phyloP scores from a whole-genome alignment of 2,113 vertebrate genomes.

The Ailuropoda melanoleuca region DNA sequence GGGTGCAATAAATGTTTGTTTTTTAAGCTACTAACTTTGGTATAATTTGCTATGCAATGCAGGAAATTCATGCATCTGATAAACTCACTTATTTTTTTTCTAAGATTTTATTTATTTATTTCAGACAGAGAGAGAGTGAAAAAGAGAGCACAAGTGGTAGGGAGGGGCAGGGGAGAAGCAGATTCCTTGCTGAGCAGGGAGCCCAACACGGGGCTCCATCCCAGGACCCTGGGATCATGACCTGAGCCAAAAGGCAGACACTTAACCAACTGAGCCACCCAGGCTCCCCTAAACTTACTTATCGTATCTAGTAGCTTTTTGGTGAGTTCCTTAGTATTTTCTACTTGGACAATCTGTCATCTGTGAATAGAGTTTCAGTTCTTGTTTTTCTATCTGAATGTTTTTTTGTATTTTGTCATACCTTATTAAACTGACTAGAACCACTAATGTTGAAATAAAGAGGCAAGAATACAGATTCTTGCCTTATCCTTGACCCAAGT shows the following conservation, averaged over 20 bases:
- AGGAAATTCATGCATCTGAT: not conserved
- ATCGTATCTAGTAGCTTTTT: not conserved
- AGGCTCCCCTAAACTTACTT: not conserved
- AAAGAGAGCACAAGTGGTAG: too few relatives aligned
- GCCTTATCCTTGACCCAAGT: not conserved
- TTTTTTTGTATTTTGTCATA: not conserved
- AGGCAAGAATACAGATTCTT: not conserved
- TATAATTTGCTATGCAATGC: not conserved
- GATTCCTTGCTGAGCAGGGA: too few relatives aligned
- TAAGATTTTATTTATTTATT: too few relatives aligned
- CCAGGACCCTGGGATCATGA: too few relatives aligned
- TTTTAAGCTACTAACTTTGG: not conserved
- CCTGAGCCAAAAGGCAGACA: too few relatives aligned
- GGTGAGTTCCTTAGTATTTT: not conserved
- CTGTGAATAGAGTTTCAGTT: not conserved
- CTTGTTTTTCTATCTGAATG: not conserved
- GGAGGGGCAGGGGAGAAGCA: too few relatives aligned
- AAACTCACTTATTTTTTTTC: not conserved
- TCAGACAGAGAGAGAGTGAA: too few relatives aligned
- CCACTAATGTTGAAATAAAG: not conserved
- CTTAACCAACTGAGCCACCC: too few relatives aligned
- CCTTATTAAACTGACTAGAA: not conserved
- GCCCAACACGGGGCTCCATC: too few relatives aligned
- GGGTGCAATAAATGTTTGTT: not conserved
- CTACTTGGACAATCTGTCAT: not conserved